These are phyloP conservation scores for Phyto melanocephala DNA, from an alignment of 2,888 invertebrate genomes.

Conservation along the genomic window DNA sequence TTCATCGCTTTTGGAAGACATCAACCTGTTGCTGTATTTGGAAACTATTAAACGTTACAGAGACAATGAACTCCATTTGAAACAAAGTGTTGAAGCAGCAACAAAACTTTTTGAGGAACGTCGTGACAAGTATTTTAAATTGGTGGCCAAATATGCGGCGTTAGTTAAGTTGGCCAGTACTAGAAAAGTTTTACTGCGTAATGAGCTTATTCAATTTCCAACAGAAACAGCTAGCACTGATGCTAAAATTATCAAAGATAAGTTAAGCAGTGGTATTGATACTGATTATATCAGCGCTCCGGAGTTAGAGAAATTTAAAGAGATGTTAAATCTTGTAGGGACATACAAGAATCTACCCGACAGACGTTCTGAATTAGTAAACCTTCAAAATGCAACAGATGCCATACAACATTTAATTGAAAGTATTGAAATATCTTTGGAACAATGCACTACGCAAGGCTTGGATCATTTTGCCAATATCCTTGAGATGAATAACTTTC, in stretches of 20 bases:
- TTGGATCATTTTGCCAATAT: conserved; percentile 70
- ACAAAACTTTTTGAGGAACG: conserved; percentile 68
- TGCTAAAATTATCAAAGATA: conserved; percentile 58
- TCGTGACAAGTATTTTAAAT: conserved; percentile 69
- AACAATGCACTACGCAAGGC: conserved; percentile 68
- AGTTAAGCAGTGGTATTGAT: conserved; percentile 64
- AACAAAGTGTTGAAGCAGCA: conserved; percentile 72
- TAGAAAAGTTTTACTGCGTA: conserved; percentile 60
- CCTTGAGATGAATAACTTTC: conserved; percentile 55
- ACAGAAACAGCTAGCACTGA: conserved; percentile 34
- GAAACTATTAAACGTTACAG: conserved; percentile 72
- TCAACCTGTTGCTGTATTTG: conserved; percentile 71
- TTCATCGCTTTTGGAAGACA: conserved; percentile 67
- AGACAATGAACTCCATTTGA: conserved; percentile 69
- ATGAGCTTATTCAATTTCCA: conserved; percentile 47
- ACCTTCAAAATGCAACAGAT: conserved; percentile 68
- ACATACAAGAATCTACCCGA: conserved; percentile 56
- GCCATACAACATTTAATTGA: conserved; percentile 67
- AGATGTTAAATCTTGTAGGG: conserved; percentile 49
- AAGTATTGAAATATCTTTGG: conserved; percentile 68
- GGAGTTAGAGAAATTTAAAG: conserved; percentile 53
- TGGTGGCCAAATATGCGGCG: conserved; percentile 66
- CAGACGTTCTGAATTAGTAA: conserved; percentile 64
- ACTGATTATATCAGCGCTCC: conserved; percentile 65
- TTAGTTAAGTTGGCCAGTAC: conserved; percentile 66